Evolutionary conservation across 2,888 invertebrate species (phyloP).

Genomic region (Caenorhabditis panamensis): DNA sequence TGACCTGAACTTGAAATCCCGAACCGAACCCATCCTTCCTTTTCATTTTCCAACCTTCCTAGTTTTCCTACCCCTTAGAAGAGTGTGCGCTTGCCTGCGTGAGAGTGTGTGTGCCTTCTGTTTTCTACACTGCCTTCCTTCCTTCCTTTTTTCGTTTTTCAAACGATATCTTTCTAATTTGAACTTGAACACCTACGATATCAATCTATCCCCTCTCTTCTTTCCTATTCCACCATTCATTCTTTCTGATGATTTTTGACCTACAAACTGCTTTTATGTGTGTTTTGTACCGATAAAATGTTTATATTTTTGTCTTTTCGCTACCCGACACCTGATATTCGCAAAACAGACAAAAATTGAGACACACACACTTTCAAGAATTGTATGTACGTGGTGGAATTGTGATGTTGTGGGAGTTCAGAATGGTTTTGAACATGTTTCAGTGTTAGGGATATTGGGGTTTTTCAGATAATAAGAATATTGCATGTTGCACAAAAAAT

Average conservation of each 20-base stretch:
- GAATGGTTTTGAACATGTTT: slow-evolving; percentile 31
- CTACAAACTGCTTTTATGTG: slow-evolving; percentile 24
- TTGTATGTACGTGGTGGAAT: slow-evolving; percentile 49
- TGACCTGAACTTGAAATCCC: background rate
- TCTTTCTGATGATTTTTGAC: slow-evolving; percentile 26
- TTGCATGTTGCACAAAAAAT: slow-evolving; percentile 15
- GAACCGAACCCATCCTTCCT: background rate
- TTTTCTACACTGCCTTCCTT: slow-evolving; percentile 40
- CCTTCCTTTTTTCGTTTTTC: slow-evolving; percentile 11
- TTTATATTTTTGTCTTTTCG: slow-evolving; percentile 11
- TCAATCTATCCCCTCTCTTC: slow-evolving; percentile 7
- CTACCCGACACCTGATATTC: slow-evolving; percentile 24
- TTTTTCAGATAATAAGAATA: background rate
- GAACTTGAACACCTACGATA: slow-evolving; percentile 10
- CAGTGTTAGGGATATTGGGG: background rate
- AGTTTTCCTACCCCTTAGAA: slow-evolving; percentile 5
- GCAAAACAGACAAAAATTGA: background rate
- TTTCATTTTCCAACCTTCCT: slow-evolving; percentile 11
- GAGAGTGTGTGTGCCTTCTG: slow-evolving; percentile 59
- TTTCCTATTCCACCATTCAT: slow-evolving; percentile 5
- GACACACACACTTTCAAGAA: slow-evolving; percentile 21
- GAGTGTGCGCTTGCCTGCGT: slow-evolving; percentile 57
- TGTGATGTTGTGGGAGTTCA: slow-evolving; percentile 23
- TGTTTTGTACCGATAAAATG: slow-evolving; percentile 54
- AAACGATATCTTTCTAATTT: background rate